phyloP scores from a whole-genome alignment of 2,888 invertebrate species.

The Rambutsinella grinnellia region DNA sequence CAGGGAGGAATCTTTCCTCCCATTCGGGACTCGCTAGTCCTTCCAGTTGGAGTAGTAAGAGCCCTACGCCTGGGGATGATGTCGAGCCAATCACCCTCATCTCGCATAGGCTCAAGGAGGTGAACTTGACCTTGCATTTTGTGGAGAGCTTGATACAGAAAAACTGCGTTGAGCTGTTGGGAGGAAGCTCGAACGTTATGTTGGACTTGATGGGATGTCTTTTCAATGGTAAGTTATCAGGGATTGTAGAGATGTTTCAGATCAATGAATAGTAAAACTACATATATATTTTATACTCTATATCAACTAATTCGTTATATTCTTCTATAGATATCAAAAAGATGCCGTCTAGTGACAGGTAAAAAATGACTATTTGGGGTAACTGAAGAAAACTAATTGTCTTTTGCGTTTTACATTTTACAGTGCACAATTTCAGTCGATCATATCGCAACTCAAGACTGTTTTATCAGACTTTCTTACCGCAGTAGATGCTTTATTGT shows the following conservation, averaged over 20 bases:
- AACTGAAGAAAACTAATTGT: background rate
- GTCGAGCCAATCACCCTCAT: constrained; percentile 59
- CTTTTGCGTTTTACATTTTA: constrained; percentile 9
- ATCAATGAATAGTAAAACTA: background rate
- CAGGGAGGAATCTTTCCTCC: constrained; percentile 26
- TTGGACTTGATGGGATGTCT: constrained; percentile 66
- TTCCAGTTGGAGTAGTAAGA: constrained; percentile 51
- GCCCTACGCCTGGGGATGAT: constrained; percentile 57
- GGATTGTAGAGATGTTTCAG: too few species aligned
- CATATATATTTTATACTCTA: background rate
- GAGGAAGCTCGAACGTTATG: constrained; percentile 66
- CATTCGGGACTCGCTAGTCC: constrained; percentile 53
- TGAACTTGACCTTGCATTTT: constrained; percentile 64
- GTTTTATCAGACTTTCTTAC: constrained; percentile 65
- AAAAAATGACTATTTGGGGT: constrained; percentile 2
- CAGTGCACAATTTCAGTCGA: constrained; percentile 65
- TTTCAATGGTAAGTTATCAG: constrained; percentile 53
- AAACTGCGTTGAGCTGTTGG: constrained; percentile 65
- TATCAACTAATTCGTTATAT: background rate
- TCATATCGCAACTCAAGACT: constrained; percentile 65
- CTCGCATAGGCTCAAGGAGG: constrained; percentile 64
- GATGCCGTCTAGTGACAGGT: constrained; percentile 65
- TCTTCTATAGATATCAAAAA: constrained; percentile 60
- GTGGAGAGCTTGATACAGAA: constrained; percentile 66
- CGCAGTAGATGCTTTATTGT: constrained; percentile 64